Conservation (phyloP, 2,888 invertebrate genomes). For the Listrodromus nycthemerus region DNA sequence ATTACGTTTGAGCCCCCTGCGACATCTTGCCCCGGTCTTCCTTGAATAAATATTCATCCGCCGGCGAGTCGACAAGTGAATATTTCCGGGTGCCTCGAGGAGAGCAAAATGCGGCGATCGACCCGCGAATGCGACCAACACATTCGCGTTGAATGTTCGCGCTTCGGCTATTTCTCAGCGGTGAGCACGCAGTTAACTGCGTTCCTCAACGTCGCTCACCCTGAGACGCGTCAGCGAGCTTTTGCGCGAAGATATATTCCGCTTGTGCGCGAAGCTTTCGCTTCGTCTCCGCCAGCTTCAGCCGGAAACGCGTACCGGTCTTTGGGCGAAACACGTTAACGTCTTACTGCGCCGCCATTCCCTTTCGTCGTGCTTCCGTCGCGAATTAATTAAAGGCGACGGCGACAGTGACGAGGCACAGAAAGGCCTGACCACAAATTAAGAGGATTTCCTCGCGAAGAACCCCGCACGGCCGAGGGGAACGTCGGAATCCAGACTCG, state of each 20-base stretch:
- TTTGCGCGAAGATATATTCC: conserved; percentile 24
- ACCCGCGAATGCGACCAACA: conserved; percentile 4
- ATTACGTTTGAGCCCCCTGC: too few relatives aligned
- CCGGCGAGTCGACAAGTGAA: background rate
- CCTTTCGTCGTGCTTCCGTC: background rate
- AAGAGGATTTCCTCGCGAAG: conserved; percentile 18
- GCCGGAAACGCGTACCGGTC: conserved; percentile 20
- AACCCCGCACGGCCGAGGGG: background rate
- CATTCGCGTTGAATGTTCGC: background rate
- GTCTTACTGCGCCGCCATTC: conserved; percentile 43
- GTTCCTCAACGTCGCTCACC: background rate
- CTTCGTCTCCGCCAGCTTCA: conserved; percentile 20
- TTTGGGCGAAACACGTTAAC: conserved; percentile 17
- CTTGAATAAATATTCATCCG: background rate
- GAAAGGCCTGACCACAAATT: conserved; percentile 33
- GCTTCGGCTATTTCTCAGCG: conserved; percentile 23
- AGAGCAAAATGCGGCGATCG: background rate
- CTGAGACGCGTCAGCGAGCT: background rate
- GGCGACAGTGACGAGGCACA: conserved; percentile 44
- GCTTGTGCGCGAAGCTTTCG: conserved; percentile 19
- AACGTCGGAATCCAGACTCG: background rate
- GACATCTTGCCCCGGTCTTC: too few relatives aligned
- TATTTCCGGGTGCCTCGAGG: background rate
- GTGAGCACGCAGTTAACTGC: conserved; percentile 24
- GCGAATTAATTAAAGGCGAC: conserved; percentile 51